Percentiles rank a stretch among this genome's conserved stretches.
Conservation (phyloP, 2,113 vertebrate species). For the Crotophaga sulcirostris region DNA sequence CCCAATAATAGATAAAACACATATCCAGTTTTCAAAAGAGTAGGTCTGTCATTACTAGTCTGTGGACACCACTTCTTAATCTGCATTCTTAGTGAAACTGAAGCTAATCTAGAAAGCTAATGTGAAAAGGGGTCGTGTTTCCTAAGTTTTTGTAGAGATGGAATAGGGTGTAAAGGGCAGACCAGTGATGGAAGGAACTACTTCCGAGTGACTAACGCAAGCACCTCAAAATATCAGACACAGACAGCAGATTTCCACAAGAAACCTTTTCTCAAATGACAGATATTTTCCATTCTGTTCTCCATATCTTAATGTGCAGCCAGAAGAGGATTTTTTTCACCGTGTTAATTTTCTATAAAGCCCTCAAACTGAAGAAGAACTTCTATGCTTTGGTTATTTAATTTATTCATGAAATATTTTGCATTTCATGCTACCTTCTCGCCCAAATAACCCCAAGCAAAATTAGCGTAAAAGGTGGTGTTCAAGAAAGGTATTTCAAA, state of each 20-base stretch:
- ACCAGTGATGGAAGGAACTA: background rate
- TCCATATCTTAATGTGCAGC: background rate
- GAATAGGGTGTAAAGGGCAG: rapidly evolving
- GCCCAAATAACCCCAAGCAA: background rate
- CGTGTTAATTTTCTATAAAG: background rate
- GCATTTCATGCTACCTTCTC: background rate
- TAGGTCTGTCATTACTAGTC: background rate
- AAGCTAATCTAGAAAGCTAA: background rate
- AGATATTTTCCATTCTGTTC: background rate
- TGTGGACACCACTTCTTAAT: background rate
- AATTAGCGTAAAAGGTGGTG: background rate
- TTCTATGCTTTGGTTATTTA: background rate
- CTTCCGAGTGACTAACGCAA: background rate
- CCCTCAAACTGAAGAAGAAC: background rate
- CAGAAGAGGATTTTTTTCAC: background rate
- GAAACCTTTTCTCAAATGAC: background rate
- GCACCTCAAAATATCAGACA: background rate
- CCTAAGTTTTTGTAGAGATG: background rate
- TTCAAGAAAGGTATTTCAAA: conserved; percentile 17
- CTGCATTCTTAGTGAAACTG: background rate
- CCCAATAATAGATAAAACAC: background rate
- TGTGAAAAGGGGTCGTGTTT: rapidly evolving
- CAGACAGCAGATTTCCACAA: background rate
- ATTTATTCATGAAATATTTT: background rate
- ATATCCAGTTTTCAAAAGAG: background rate